Percentiles rank a stretch among this genome's conserved stretches.
These are phyloP conservation scores for Carposina sasakii DNA, from an alignment of 1,140 invertebrate species.

Conservation along the genomic window DNA sequence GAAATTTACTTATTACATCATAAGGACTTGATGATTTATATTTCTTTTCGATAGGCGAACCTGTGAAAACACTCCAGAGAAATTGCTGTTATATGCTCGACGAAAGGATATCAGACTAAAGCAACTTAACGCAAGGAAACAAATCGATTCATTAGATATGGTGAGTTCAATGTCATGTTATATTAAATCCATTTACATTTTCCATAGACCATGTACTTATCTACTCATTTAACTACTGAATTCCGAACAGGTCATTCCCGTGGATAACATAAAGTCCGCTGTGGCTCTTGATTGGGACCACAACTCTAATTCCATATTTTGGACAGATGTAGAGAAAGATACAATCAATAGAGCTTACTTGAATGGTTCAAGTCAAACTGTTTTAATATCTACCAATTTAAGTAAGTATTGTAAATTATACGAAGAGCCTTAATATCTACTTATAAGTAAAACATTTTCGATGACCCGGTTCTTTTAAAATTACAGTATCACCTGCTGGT, in stretches of 20 bases:
- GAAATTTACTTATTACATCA: slow-evolving; percentile 4
- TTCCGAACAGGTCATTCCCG: slow-evolving; percentile 77
- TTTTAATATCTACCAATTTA: slow-evolving; percentile 79
- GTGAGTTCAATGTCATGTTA: slow-evolving; percentile 32
- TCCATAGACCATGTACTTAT: neutral
- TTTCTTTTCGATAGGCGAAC: slow-evolving; percentile 69
- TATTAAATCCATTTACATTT: slow-evolving; percentile 7
- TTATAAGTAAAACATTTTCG: neutral
- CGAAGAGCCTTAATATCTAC: neutral
- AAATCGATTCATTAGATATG: slow-evolving; percentile 79
- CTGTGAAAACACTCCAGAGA: slow-evolving; percentile 82
- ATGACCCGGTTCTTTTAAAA: slow-evolving; percentile 7
- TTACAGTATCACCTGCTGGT: slow-evolving; percentile 79
- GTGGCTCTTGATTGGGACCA: slow-evolving; percentile 90
- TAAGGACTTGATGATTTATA: neutral
- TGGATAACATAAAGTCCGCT: slow-evolving; percentile 86
- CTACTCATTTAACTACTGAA: slow-evolving; percentile 16
- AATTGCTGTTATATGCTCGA: slow-evolving; percentile 85
- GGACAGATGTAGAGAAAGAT: slow-evolving; percentile 89
- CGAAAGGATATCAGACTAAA: slow-evolving; percentile 86
- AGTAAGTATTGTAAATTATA: slow-evolving; percentile 65
- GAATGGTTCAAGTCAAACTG: slow-evolving; percentile 83
- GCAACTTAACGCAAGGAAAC: slow-evolving; percentile 76
- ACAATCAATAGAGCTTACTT: slow-evolving; percentile 85
- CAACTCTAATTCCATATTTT: slow-evolving; percentile 85